Base-by-base conservation (phyloP, 1,140 invertebrate species). In the Idris sp. region DNA sequence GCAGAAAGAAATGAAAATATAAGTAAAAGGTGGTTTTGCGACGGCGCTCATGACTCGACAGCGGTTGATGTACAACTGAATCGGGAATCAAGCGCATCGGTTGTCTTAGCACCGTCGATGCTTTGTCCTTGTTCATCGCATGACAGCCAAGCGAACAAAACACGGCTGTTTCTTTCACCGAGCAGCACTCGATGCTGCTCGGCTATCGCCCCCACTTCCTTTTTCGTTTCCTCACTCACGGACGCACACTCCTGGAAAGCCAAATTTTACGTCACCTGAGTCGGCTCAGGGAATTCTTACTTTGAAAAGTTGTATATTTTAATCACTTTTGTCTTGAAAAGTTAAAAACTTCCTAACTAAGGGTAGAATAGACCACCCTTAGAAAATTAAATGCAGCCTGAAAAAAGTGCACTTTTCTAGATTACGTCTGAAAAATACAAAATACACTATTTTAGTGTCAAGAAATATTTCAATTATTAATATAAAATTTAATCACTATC, bases 31-130 rank as follows among this genome's bases (percentile, higher is more conserved):
- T n/a, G n/a, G n/a, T n/a, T n/a, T n/a, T n/a, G 40, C n/a, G 19
- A 53, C 59, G 31, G 14, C 41, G 33, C 15, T 5, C 33, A 14
- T 11, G 13, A 56, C 54, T 18, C 44, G 15, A n/a, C 54, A 22
- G 19, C 46, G 65, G 65, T 46, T 53, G 65, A 59, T 53, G 54
- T 69, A 44, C 65, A 28, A 69, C 65, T 69, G 65, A 69, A 59
- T 46, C 54, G 40, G 11, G 53, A 19, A 53, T 51, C 44, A 44
- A 40, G 19, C 54, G 53, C 65, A 59, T 59, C 38, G 53, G 65
- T 69, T 69, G 53, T 68, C 53, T 69, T 61, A 54, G 19, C 35
- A 58, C 30, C 54, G 65, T 18, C 46, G 65, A 53, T 69, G 44
- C 46, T 69, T 58, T 51, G 33, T 69, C 64, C 64, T 69, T 69